phyloP scores from a whole-genome alignment of 2,888 invertebrate genomes.

The Ophion obscuratus region DNA sequence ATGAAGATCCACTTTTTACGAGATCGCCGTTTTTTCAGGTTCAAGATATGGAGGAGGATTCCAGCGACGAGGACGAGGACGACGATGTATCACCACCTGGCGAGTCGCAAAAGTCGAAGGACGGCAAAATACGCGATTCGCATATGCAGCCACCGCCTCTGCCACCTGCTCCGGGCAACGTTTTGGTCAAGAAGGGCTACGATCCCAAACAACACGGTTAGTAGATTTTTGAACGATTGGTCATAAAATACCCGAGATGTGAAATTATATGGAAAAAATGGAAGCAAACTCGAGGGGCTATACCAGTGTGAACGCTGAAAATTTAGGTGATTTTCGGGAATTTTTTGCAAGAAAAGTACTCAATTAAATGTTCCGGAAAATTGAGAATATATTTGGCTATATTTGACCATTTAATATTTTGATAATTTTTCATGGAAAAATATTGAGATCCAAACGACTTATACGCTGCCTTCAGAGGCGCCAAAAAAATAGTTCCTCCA shows the following conservation, averaged over 20 bases:
- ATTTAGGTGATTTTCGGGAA: no score
- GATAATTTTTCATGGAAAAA: no score
- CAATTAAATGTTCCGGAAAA: no score
- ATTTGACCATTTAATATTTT: no score
- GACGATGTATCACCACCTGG: conserved; percentile 83
- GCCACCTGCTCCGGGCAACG: conserved; percentile 95
- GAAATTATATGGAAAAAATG: no score
- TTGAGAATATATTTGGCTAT: no score
- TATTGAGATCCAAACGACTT: no score
- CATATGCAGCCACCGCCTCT: conserved; percentile 88
- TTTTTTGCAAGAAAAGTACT: no score
- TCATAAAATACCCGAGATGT: background rate
- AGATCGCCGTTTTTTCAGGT: conserved; percentile 82
- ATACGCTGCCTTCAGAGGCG: no score
- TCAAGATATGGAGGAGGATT: conserved; percentile 97
- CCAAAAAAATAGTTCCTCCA: no score
- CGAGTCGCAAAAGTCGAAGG: conserved; percentile 77
- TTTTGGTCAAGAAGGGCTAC: conserved; percentile 97
- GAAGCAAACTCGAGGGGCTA: no score
- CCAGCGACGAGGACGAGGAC: conserved; percentile 87
- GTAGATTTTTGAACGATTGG: conserved; percentile 19
- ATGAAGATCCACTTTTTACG: background rate
- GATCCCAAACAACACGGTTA: conserved; percentile 93
- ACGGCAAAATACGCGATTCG: conserved; percentile 84
- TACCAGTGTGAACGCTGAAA: no score